Evolutionary conservation across 2,113 vertebrate genomes (phyloP).

Genomic region (Collichthys lucidus): DNA sequence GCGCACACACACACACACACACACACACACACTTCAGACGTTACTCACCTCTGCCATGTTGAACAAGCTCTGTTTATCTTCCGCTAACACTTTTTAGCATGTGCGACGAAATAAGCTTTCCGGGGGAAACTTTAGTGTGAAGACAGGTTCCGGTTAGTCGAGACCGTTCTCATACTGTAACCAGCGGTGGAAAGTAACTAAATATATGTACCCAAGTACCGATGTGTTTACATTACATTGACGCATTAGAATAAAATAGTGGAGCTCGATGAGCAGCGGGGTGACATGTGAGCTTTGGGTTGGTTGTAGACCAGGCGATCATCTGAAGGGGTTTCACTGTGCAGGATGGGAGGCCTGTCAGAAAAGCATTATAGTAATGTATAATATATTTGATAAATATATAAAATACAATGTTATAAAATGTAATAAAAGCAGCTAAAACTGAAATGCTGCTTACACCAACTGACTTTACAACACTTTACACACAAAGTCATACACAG

Average conservation of each 20-base stretch:
- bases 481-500: too few species aligned
- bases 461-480: too few species aligned
- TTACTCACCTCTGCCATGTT: constrained; percentile 76
- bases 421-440: neutral
- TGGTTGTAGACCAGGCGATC: too few species aligned
- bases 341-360: too few species aligned
- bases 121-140: constrained; percentile 1
- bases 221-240: neutral
- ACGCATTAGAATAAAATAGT: too few species aligned
- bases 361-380: too few species aligned
- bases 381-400: neutral
- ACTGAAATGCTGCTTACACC: neutral
- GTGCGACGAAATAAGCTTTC: constrained; percentile 26
- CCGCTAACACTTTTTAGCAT: constrained; percentile 13
- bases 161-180: neutral
- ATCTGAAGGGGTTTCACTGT: too few species aligned
- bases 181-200: neutral
- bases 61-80: constrained; percentile 58
- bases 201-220: neutral
- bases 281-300: too few species aligned
- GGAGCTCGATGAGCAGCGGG: too few species aligned
- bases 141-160: constrained; percentile 38
- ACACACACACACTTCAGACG: neutral
- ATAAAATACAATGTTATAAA: neutral
- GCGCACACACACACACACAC: neutral